Percentiles rank a stretch among this genome's conserved stretches.
Conservation (phyloP, 2,888 invertebrate genomes). For the Dolomedes plantarius region DNA sequence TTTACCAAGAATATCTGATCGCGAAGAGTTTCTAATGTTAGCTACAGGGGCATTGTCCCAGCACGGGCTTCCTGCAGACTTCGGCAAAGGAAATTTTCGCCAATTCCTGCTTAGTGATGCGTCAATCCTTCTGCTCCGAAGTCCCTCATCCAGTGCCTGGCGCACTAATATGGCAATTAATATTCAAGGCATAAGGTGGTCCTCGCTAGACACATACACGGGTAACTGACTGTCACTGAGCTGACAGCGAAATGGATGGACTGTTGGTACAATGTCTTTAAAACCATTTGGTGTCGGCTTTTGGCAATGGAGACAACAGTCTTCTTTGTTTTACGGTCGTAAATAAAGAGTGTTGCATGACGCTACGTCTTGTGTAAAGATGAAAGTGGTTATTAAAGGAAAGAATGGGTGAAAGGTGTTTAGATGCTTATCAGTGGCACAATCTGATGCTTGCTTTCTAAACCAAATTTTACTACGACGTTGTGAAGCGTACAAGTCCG, state of each 20-base stretch:
- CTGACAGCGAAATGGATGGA: not conserved
- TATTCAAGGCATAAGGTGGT: constrained; percentile 31
- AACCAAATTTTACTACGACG: not conserved
- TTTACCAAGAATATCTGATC: too few relatives aligned
- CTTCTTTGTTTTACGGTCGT: constrained; percentile 7
- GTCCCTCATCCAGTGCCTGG: constrained; percentile 7
- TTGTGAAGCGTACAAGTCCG: too few relatives aligned
- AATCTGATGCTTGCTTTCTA: not conserved
- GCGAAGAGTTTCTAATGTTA: not conserved
- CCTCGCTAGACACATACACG: not conserved
- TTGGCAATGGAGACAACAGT: not conserved
- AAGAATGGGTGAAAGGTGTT: not conserved
- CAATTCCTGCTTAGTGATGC: constrained; percentile 63
- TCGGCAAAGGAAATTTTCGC: constrained; percentile 39
- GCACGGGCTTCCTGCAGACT: constrained; percentile 19
- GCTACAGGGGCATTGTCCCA: constrained; percentile 50
- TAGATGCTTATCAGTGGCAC: not conserved
- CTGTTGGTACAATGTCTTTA: constrained; percentile 16
- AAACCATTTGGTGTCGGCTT: constrained; percentile 15
- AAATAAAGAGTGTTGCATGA: not conserved
- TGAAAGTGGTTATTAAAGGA: not conserved
- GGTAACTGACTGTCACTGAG: not conserved
- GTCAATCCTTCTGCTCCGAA: constrained; percentile 24
- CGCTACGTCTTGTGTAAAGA: not conserved
- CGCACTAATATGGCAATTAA: constrained; percentile 24